Conservation (phyloP, 2,888 invertebrate species). For the Pantelozetes paolii region DNA sequence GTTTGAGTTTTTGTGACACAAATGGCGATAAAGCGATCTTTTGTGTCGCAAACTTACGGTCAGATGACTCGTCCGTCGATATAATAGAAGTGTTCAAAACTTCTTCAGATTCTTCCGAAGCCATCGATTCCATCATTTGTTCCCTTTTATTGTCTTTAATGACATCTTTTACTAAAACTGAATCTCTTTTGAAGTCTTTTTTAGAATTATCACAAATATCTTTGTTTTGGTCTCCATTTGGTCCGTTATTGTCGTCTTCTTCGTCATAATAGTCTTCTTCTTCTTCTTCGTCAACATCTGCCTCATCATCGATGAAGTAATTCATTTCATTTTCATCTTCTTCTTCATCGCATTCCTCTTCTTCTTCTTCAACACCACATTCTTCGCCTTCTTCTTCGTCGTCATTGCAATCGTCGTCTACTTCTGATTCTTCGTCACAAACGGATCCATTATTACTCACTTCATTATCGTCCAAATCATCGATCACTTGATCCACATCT, state of each 20-base stretch:
- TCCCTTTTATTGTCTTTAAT: background rate
- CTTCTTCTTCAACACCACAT: no score
- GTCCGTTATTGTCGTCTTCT: background rate
- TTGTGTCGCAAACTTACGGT: slow-evolving; percentile 23
- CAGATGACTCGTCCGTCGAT: background rate
- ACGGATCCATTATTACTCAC: background rate
- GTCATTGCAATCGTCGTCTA: background rate
- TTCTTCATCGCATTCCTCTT: slow-evolving; percentile 4
- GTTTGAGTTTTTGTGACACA: background rate
- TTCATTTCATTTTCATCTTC: background rate
- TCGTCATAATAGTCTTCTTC: background rate
- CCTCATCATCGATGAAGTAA: slow-evolving; percentile 5
- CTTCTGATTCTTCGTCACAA: slow-evolving; percentile 7
- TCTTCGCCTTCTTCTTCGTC: background rate
- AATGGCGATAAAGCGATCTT: slow-evolving; percentile 36
- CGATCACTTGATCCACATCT: background rate
- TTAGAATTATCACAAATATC: background rate
- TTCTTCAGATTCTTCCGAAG: slow-evolving; percentile 1
- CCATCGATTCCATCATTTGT: background rate
- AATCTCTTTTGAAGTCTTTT: no score
- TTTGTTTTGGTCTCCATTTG: background rate
- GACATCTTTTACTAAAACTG: background rate
- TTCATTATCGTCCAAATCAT: no score
- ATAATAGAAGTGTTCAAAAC: slow-evolving; percentile 9
- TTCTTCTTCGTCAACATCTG: background rate